Conservation (phyloP, 2,797 vertebrate genomes). For the Danionella dracula region DNA sequence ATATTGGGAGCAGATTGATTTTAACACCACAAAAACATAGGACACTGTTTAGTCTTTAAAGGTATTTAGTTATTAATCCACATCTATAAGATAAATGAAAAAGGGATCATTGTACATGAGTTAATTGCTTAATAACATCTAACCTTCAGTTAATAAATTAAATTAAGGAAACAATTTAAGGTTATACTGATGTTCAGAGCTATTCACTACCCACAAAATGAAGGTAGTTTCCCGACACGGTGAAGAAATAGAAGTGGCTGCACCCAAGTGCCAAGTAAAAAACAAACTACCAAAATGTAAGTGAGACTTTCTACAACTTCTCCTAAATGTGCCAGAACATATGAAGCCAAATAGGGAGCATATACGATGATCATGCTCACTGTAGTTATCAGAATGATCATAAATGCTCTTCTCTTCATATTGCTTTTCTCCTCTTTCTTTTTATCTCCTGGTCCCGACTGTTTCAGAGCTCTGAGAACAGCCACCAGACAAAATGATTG, state of each 20-base stretch:
- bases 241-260: background rate
- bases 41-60: no score
- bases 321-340: no score
- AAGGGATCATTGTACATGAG: no score
- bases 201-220: background rate
- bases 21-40: no score
- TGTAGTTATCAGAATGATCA: background rate
- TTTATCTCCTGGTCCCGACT: constrained; percentile 20
- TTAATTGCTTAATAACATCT: no score
- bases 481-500: background rate
- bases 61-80: no score
- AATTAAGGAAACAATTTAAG: no score
- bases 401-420: constrained; percentile 50
- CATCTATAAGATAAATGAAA: no score
- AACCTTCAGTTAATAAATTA: no score
- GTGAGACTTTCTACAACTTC: background rate
- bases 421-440: constrained; percentile 42
- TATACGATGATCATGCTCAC: background rate
- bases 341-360: background rate
- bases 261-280: background rate
- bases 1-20: no score
- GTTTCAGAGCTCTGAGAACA: background rate
- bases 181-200: no score
- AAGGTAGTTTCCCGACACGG: background rate
- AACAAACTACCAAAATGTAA: background rate